phyloP scores from a whole-genome alignment of 35 echinoderm and acorn worm species.

The Holothuria glaberrima region DNA sequence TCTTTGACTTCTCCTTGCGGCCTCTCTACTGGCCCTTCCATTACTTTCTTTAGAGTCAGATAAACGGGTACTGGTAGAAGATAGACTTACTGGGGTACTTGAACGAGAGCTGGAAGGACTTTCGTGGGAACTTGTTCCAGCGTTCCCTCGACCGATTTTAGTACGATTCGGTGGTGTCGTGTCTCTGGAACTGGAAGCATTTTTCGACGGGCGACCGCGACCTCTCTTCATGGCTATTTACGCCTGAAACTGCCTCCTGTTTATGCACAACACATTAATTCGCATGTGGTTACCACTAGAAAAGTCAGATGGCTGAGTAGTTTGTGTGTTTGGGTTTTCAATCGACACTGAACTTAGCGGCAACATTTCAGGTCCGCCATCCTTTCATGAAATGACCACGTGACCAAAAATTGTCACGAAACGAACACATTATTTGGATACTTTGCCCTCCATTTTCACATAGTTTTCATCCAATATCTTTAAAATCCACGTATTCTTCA shows the following conservation, averaged over 20 bases:
- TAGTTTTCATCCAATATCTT: neutral
- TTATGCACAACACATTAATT: conserved; percentile 44
- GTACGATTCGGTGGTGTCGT: conserved; percentile 75
- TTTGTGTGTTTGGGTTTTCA: conserved; percentile 67
- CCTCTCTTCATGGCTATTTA: conserved; percentile 87
- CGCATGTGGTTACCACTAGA: conserved; percentile 56
- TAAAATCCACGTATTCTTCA: neutral
- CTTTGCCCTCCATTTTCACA: neutral
- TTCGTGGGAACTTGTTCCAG: conserved; percentile 64
- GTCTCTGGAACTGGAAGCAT: conserved; percentile 62
- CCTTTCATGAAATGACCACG: conserved; percentile 95
- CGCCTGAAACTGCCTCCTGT: conserved; percentile 58
- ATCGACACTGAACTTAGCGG: conserved; percentile 49
- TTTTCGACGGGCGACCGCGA: conserved; percentile 86
- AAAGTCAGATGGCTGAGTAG: conserved; percentile 55
- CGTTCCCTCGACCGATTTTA: conserved; percentile 72
- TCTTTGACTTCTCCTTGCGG: conserved; percentile 86
- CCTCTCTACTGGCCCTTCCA: conserved; percentile 70
- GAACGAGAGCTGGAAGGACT: conserved; percentile 91
- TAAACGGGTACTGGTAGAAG: conserved; percentile 66
- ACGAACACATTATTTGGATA: neutral
- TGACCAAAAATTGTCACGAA: conserved; percentile 69
- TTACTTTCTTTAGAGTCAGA: conserved; percentile 60
- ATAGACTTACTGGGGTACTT: conserved; percentile 90
- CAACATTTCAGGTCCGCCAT: conserved; percentile 91